Base-by-base conservation (phyloP, 2,888 invertebrate genomes). In the Drosophila flavopinicola region DNA sequence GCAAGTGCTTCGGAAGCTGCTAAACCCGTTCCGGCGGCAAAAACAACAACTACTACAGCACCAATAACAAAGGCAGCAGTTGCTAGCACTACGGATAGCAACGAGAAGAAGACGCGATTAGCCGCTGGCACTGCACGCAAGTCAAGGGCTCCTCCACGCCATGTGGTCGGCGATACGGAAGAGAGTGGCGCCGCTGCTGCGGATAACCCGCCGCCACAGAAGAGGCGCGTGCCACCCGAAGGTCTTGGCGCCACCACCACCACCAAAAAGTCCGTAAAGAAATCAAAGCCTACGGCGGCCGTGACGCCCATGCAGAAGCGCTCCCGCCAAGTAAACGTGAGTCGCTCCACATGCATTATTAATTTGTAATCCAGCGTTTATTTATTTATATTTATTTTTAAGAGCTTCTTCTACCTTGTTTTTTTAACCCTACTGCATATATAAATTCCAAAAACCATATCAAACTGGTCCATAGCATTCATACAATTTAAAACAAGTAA, bases 131-230 rank as follows among this genome's bases (percentile, higher is more conserved):
- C 20, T 3, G 20, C 20, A 20, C 92, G 96, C 49, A 95, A 95
- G 90, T 94, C 95, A 63, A 94, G 95, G 73, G 95, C 94, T 0
- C 95, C 94, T 3, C 49, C 66, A 4, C 58, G 56, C 1, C 85
- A 85, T 63, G 83, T 84, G 9, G 83, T 70, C 29, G 85, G 90
- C 91, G 91, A 65, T 78, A 87, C 66, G 4, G 89, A 90, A 10
- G 88, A 88, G 10, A 69, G 59, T 45, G 20, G 60, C 42, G 1
- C 52, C 2, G 54, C 53, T 25, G 42, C 68, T n/a, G 10, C 54
- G 48, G 25, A 77, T 42, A 52, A 44, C n/a, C 69, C 75, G 2
- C 89, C 88, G 7, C 78, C 88, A 2, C 39, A 80, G 0, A 90
- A 89, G 59, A 85, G 85, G 25, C 88, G 85, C 7, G 87, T 82